These are phyloP conservation scores for Temnothorax rugatulus DNA, from an alignment of 2,888 invertebrate species.

Conservation along the genomic window DNA sequence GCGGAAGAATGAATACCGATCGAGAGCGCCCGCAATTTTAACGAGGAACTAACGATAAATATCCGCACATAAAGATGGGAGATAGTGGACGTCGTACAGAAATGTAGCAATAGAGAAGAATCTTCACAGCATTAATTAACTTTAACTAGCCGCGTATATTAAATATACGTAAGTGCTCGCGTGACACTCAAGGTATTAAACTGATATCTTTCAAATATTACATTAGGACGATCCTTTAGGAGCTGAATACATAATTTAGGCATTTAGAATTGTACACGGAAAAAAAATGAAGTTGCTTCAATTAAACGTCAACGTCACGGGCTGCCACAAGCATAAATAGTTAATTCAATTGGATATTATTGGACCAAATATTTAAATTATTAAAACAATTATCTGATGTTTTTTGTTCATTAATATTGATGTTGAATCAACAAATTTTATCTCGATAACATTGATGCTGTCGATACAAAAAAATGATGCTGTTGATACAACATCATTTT, in stretches of 20 bases:
- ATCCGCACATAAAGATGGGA: background rate
- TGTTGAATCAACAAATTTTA: too few relatives aligned
- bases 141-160: background rate
- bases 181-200: background rate
- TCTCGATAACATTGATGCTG: too few relatives aligned
- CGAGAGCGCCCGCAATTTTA: slow-evolving; percentile 22
- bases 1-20: slow-evolving; percentile 43
- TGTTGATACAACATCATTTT: too few relatives aligned
- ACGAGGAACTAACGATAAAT: slow-evolving; percentile 19
- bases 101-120: background rate
- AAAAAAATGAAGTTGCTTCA: too few relatives aligned
- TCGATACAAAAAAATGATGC: too few relatives aligned
- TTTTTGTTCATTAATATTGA: too few relatives aligned
- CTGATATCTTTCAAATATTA: background rate
- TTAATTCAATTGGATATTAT: too few relatives aligned
- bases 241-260: background rate
- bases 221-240: background rate
- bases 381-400: too few relatives aligned
- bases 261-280: background rate
- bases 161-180: background rate
- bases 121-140: background rate
- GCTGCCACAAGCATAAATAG: too few relatives aligned
- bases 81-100: background rate
- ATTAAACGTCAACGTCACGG: too few relatives aligned
- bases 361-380: too few relatives aligned